Base-by-base conservation (phyloP, 2,797 vertebrate genomes). In the Neomorphus geoffroyi region DNA sequence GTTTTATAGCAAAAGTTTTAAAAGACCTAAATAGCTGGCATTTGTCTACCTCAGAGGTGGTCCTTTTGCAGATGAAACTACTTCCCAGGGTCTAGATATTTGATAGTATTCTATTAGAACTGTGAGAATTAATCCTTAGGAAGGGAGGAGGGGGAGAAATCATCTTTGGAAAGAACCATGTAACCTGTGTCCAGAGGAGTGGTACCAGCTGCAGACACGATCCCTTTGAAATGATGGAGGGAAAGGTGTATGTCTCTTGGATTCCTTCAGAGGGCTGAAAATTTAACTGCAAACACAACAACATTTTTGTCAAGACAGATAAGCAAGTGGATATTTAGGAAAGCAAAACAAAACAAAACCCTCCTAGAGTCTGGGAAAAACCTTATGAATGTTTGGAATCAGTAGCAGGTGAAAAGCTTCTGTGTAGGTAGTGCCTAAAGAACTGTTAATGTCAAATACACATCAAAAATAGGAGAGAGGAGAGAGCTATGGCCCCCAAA, bases 61-160 rank as follows among this genome's bases (percentile, higher is more conserved):
- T 80, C 13, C 9, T 87, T 81, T 71, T 61, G 30, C 56, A 82
- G 53, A 28, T 28, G 12, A 57, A 88, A 32, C 37, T 75, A 30
- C 33, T 79, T 24, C 69, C 14, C 21, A 13, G 33, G 27, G 24
- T 27, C 21, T 50, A 46, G 45, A 11, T 71, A 56, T 24, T 1
- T 1, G n/a, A n/a, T 8, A 53, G 9, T 11, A n/a, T 15, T 67
- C 11, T 75, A 6, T 27, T 39, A 84, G 7, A 28, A 64, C 16
- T 46, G 14, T 2, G 3, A 73, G 33, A 80, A 74, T 21, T 89
- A 66, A 45, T 56, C 62, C 21, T 22, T 5, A 39, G 41, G 32
- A 16, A n/a, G 11, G 9, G 0, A 2, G 2, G 26, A n/a, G 10
- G 8, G 0, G 3, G 2, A 80, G 37, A 45, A 83, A 37, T 16